Conservation (phyloP, 2,113 vertebrate species). For the Todiramphus saurophagus region DNA sequence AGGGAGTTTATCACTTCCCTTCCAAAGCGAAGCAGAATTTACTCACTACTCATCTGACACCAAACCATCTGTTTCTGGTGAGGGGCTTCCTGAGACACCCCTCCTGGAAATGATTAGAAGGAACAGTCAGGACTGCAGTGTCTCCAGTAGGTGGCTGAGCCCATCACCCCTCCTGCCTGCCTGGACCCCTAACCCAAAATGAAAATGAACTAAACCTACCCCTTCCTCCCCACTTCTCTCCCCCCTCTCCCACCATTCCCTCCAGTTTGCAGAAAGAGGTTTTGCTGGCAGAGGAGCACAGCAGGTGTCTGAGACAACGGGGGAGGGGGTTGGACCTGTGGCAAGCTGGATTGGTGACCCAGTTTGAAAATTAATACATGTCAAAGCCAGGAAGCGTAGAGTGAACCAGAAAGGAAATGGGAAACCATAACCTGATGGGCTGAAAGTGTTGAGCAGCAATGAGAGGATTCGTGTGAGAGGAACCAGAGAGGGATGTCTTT, state of each 20-base stretch:
- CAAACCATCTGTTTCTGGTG: neutral
- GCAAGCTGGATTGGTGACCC: neutral
- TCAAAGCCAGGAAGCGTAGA: neutral
- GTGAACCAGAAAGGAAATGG: neutral
- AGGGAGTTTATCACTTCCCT: neutral
- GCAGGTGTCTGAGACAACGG: fast-evolving
- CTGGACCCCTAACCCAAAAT: neutral
- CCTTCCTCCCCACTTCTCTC: too few species aligned
- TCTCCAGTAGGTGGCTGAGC: neutral
- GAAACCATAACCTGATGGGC: neutral
- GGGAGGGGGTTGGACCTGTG: fast-evolving
- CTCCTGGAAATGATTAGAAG: neutral
- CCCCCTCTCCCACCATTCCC: too few species aligned
- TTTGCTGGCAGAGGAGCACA: neutral
- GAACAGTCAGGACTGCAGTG: neutral
- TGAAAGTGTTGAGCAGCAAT: neutral
- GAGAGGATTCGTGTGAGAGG: too few species aligned
- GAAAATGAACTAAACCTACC: neutral
- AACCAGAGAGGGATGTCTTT: too few species aligned
- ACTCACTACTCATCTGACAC: neutral
- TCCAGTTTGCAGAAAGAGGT: neutral
- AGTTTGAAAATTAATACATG: neutral
- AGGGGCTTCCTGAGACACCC: neutral
- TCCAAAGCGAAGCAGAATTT: neutral
- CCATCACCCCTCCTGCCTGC: neutral